Conservation (phyloP, 2,113 vertebrate species). For the Megaceryle maxima region DNA sequence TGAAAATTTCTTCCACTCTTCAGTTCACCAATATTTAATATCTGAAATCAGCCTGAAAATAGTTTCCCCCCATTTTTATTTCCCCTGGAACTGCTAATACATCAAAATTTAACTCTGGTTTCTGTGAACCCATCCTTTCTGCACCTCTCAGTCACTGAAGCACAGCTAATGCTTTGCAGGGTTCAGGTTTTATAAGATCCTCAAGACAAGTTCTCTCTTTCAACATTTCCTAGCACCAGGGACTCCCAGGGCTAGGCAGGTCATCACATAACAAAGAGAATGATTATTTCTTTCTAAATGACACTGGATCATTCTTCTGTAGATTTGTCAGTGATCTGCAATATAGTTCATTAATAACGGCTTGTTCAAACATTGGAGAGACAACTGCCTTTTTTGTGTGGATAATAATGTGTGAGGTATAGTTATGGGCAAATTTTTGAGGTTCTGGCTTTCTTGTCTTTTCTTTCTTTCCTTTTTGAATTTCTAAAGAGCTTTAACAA, state of each 20-base stretch:
- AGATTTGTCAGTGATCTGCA: background rate
- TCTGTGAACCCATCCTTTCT: background rate
- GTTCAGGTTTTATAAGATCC: background rate
- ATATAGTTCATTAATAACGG: background rate
- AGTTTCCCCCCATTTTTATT: background rate
- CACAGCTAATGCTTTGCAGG: background rate
- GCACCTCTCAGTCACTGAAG: background rate
- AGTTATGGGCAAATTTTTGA: background rate
- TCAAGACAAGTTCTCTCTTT: background rate
- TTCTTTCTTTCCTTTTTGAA: background rate
- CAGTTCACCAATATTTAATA: background rate
- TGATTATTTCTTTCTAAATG: background rate
- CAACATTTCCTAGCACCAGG: background rate
- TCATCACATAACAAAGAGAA: background rate
- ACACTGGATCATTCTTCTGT: background rate
- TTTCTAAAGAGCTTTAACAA: background rate
- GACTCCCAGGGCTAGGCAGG: background rate
- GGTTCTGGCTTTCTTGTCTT: background rate
- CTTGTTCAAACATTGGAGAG: background rate
- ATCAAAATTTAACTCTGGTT: background rate
- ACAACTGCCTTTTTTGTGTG: background rate
- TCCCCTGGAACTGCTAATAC: background rate
- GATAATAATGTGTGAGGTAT: background rate
- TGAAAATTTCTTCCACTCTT: background rate
- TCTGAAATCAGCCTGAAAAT: background rate